Base-by-base conservation (phyloP, 2,888 invertebrate species). In the Eurytoma californica region DNA sequence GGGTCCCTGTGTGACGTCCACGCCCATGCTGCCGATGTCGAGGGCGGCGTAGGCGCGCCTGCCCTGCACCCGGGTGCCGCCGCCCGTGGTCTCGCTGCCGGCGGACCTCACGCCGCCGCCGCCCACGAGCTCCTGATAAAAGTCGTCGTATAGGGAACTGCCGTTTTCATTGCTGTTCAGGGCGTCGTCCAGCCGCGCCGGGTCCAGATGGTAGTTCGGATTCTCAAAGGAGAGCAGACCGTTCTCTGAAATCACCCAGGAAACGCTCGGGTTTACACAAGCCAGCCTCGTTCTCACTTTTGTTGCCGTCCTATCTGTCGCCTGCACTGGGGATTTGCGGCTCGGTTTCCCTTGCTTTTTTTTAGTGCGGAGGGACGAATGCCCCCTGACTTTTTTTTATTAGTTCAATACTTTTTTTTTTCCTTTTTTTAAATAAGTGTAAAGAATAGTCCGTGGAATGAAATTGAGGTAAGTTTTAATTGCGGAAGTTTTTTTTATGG, bases 211-310 rank as follows among this genome's bases (percentile, higher is more conserved):
- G 91, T 97, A 97, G 92, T 97, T 97, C 39, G 97, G 97, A 91
- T 97, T 97, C 92, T 97, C 96, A 91, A 97, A 97, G 86, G 97
- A 97, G 89, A 96, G 92, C 83, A 96, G 94, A 90, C 97, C 97
- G 93, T 96, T 96, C 92, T 97, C 97, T 97, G 94, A 61, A 92
- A 92, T 89, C 49, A 18, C 7, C 28, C n/a, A 88, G 91, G 16
- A 18, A 57, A n/a, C 1, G 14, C 16, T 18, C 14, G 24, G 12
- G n/a, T 30, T 68, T 68, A 60, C 3, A 24, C 24, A 20, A 9
- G 9, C 20, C 0, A 12, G 24, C 24, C 13, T 28, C 53, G 53
- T 53, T n/a, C 14, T 24, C 24, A 24, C 28, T 60, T 39, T 39
- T 39, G 39, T 39, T 39, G 39, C 39, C 7, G 39, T 9, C 39